Evolutionary conservation across 2,113 vertebrate genomes (phyloP).

Genomic region (Delphinus delphis): DNA sequence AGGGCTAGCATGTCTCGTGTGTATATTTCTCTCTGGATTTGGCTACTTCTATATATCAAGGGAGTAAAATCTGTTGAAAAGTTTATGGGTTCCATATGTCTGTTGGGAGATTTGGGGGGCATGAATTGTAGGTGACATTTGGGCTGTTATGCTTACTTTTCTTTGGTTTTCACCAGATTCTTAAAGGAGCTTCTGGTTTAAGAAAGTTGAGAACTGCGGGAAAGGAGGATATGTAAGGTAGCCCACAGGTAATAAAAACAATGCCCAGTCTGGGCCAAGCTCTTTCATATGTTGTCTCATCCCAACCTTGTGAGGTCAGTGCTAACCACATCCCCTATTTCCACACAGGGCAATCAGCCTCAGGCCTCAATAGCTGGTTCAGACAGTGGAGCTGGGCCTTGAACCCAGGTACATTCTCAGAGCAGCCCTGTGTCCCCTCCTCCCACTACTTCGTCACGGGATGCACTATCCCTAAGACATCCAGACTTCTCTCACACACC

Average conservation of each 20-base stretch:
- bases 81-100: not conserved
- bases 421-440: not conserved
- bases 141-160: not conserved
- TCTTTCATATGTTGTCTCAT: not conserved
- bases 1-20: not conserved
- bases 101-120: not conserved
- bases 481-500: not conserved
- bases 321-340: not conserved
- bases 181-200: not conserved
- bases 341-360: rapidly evolving
- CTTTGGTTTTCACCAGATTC: not conserved
- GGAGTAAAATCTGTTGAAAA: not conserved
- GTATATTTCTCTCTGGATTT: not conserved
- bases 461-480: not conserved
- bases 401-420: not conserved
- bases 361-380: no score
- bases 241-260: not conserved
- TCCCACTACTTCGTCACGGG: not conserved
- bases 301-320: not conserved
- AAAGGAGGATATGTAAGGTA: not conserved
- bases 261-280: not conserved
- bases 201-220: not conserved
- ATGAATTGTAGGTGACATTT: not conserved
- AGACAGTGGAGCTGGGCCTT: not conserved
- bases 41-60: not conserved